Conservation (phyloP, 2,113 vertebrate species). For the Glaucomys volans region DNA sequence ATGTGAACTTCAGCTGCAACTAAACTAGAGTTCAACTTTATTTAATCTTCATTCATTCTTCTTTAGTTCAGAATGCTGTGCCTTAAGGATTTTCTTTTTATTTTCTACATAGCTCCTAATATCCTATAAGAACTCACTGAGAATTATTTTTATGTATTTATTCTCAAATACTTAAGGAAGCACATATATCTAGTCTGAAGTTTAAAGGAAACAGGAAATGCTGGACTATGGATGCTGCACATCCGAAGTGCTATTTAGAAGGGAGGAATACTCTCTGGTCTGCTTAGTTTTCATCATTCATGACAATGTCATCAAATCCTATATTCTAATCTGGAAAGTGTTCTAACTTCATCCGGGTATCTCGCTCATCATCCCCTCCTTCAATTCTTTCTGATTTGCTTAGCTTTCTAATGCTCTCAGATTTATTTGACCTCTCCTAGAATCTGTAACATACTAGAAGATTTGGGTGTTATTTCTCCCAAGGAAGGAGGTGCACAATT, state of each 20-base stretch:
- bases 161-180: slow-evolving; percentile 46
- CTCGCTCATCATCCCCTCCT: not conserved
- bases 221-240: not conserved
- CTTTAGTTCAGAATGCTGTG: slow-evolving; percentile 1
- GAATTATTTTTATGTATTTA: slow-evolving; percentile 57
- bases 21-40: slow-evolving; percentile 55
- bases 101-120: not conserved
- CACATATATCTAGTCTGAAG: not conserved
- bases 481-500: not conserved
- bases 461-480: slow-evolving; percentile 19
- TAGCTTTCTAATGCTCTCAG: not conserved
- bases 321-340: not conserved
- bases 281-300: not conserved
- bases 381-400: not conserved
- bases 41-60: slow-evolving; percentile 42
- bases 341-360: not conserved
- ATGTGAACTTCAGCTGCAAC: slow-evolving; percentile 32
- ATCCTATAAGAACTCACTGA: not conserved
- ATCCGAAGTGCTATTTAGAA: not conserved
- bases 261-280: not conserved
- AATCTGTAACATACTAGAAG: slow-evolving; percentile 26
- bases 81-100: slow-evolving; percentile 14
- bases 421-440: slow-evolving; percentile 32
- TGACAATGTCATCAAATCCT: slow-evolving; percentile 7
- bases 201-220: slow-evolving; percentile 8